These are phyloP conservation scores for Gymnocheta viridis DNA, from an alignment of 2,888 invertebrate genomes.

Conservation along the genomic window DNA sequence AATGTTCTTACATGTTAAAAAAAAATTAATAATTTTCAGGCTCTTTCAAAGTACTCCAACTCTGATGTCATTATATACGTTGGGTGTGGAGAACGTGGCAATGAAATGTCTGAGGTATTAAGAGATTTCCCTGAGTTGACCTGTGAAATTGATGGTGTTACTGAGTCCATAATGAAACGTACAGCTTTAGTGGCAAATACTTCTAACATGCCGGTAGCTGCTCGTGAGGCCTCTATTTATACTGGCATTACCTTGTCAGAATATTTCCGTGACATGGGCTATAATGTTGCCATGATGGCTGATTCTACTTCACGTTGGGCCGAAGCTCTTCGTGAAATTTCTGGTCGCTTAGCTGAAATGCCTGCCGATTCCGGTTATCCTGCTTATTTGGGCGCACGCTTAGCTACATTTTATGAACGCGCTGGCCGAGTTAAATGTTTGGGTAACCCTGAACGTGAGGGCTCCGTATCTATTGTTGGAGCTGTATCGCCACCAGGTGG, in stretches of 20 bases:
- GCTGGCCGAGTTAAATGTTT: conserved; percentile 97
- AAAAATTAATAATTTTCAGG: conserved; percentile 78
- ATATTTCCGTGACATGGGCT: conserved; percentile 99
- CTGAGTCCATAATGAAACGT: conserved; percentile 99
- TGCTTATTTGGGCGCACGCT: conserved; percentile 97
- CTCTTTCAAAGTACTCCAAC: conserved; percentile 99
- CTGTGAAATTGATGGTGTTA: conserved; percentile 96
- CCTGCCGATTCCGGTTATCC: conserved; percentile 99
- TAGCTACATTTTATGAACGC: conserved; percentile 99
- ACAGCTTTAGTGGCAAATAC: conserved; percentile 99
- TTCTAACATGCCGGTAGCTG: conserved; percentile 99
- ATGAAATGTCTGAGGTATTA: conserved; percentile 99
- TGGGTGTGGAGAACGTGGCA: conserved; percentile 99
- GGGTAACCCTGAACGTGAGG: conserved; percentile 98
- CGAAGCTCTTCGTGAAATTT: conserved; percentile 99
- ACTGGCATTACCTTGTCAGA: conserved; percentile 99
- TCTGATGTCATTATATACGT: conserved; percentile 99
- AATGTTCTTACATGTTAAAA: neutral
- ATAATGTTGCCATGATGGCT: conserved; percentile 99
- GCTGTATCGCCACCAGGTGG: conserved; percentile 99
- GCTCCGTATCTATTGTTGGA: conserved; percentile 98
- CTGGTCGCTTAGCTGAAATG: conserved; percentile 97
- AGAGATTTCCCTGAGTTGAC: conserved; percentile 98
- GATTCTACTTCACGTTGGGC: conserved; percentile 99
- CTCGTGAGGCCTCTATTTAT: conserved; percentile 99